Base-by-base conservation (phyloP, 2,888 invertebrate genomes). In the Apamea monoglypha region DNA sequence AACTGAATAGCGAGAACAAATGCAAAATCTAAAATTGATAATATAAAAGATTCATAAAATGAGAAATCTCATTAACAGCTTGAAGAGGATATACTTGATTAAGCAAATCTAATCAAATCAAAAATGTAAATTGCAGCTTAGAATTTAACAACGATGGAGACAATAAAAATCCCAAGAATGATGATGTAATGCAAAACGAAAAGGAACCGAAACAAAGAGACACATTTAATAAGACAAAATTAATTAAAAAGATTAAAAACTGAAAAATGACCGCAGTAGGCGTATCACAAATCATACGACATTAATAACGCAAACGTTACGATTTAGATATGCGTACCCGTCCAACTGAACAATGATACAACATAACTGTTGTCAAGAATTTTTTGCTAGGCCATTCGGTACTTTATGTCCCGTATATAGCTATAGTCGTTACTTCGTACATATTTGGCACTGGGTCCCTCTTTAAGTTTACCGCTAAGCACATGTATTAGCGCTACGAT, bases 381-480 rank as follows among this genome's bases (percentile, higher is more conserved):
- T 88, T 89, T 90, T 85, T 84, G 84, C 86, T 90, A 88, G 82
- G 70, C 80, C 80, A 82, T 89, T 95, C 94, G 95, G 95, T 91
- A 91, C 95, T 96, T 96, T 96, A 94, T 94, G 91, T 88, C 85
- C 96, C 95, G 89, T 95, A 96, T 94, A 95, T 88, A 96, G 96
- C 71, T 85, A 81, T 84, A 81, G 91, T 95, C 94, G 96, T 94
- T 94, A 94, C 91, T 90, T 89, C 91, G 88, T 90, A 94, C 96
- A 94, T 96, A 96, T 97, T 96, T 96, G 96, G 96, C 96, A 96
- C 94, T 91, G 94, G 91, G 88, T 89, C 91, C 92, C 89, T 93
- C 94, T 95, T 96, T 94, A 94, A 93, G 89, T 93, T 93, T 94
- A 95, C 96, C 95, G 95, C 96, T 95, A 94, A 96, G 95, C 95